Evolutionary conservation across 2,888 invertebrate species (phyloP), one percentile per base, ranked within the genome.

Genomic region (Leistus spinibarbis): DNA sequence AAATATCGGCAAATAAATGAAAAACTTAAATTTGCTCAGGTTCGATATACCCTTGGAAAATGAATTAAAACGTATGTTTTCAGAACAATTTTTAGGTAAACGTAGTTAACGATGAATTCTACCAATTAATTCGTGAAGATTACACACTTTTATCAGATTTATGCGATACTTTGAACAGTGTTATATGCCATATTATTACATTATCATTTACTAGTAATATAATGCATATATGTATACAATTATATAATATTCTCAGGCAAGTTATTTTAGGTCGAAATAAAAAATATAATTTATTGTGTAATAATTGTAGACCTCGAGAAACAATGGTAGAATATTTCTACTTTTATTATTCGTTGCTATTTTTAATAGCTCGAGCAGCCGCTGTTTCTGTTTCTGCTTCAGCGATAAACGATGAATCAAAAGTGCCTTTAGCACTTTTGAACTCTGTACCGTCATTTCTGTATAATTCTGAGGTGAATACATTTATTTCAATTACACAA

Each of bases 351-450:
- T 91, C 91, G 0, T 87, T 91, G 68, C 87, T 88, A 2, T 91
- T 89, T 80, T 83, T 91, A 20, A 85, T 91, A 75, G 83, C 86
- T 1, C 86, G 91, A 68, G 90, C 90, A 0, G 84, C 89, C 0
- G 87, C 89, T 0, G 91, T 92, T 0, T 91, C 91, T 0, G 81
- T 91, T 54, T 89, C 88, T 67, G 91, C 91, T 86, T 27, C 85
- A 87, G 63, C 84, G 85, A 79, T 86, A 86, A 77, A 83, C 89
- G 71, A 85, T 88, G 79, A 87, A 87, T 83, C 90, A 89, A 78
- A 79, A 78, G 78, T 78, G 63, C 81, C 80, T 10, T 76, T 80
- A 13, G 76, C 68, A 40, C 76, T 79, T 66, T 76, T 82, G 17
- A 79, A 80, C 70, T 77, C 77, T 7, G 78, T 80, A 9, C 79